Evolutionary conservation across 2,113 vertebrate genomes (phyloP).

Genomic region (Pterocles burchelli): DNA sequence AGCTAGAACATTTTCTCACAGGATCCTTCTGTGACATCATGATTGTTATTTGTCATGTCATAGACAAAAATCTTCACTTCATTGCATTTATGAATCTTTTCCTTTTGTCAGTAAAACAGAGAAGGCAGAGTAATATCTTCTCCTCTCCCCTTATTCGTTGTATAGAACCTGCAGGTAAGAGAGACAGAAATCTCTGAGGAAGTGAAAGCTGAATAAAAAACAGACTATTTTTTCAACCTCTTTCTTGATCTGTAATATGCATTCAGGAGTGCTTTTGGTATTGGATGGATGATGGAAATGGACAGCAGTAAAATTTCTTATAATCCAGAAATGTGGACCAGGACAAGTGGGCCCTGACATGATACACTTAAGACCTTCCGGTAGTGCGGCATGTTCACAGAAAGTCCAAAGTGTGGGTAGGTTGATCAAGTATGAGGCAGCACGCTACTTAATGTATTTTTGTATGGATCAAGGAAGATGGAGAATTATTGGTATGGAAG

Average conservation of each 20-base stretch:
- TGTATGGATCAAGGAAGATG: not conserved
- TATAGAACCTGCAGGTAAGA: not conserved
- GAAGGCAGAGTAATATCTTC: not conserved
- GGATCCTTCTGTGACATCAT: not conserved
- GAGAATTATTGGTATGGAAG: not conserved
- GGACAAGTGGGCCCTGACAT: not conserved
- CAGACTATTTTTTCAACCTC: not conserved
- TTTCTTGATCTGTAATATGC: not conserved
- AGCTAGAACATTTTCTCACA: not conserved
- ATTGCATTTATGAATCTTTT: not conserved
- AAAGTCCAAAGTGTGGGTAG: not conserved
- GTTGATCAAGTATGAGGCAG: not conserved
- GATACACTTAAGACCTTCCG: not conserved
- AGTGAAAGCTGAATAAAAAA: not conserved
- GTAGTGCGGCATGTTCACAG: not conserved
- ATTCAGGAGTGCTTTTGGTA: not conserved
- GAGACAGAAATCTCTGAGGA: not conserved
- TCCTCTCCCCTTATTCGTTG: not conserved
- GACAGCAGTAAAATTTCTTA: not conserved
- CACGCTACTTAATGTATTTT: not conserved
- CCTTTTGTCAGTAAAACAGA: not conserved
- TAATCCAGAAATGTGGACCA: not conserved
- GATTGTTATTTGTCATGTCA: not conserved
- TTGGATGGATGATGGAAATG: not conserved
- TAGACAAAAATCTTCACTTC: not conserved